Evolutionary conservation across 2,113 vertebrate genomes (phyloP).

Genomic region (Triplophysa rosa): DNA sequence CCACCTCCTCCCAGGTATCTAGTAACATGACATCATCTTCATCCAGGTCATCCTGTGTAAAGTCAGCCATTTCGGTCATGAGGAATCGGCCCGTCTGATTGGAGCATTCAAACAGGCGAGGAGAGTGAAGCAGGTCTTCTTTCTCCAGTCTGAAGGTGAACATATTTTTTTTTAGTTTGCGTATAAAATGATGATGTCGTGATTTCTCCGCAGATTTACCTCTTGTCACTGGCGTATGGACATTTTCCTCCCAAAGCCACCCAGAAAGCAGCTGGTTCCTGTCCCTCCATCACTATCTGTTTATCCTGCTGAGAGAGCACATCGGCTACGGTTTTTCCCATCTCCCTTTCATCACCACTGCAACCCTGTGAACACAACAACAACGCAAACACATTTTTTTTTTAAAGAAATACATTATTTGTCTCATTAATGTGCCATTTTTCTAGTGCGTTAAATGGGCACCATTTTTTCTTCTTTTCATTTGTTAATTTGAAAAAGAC

Average conservation of each 20-base stretch:
- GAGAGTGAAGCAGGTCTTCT: conserved; percentile 69
- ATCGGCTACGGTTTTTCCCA: conserved; percentile 82
- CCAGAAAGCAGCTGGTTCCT: conserved; percentile 90
- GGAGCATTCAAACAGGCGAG: conserved; percentile 90
- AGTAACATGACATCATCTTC: conserved; percentile 90
- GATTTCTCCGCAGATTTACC: conserved; percentile 65
- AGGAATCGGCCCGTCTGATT: conserved; percentile 85
- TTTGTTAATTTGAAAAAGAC: too few species aligned
- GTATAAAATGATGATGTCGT: not conserved
- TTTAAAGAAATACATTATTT: not conserved
- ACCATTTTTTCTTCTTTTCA: too few species aligned
- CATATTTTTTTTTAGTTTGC: not conserved
- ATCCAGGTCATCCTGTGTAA: conserved; percentile 85
- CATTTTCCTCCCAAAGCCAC: conserved; percentile 85
- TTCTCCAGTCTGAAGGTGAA: conserved; percentile 75
- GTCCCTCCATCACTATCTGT: conserved; percentile 84
- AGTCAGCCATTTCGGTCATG: conserved; percentile 83
- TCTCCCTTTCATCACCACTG: conserved; percentile 86
- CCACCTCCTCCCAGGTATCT: conserved; percentile 93
- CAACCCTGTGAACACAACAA: conserved; percentile 76
- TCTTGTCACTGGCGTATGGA: conserved; percentile 83
- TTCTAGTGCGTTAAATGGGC: too few species aligned
- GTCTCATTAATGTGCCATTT: too few species aligned
- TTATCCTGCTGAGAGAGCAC: conserved; percentile 82
- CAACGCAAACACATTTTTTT: not conserved